Evolutionary conservation across 2,888 invertebrate species (phyloP).

Genomic region (Ceramica pisi): DNA sequence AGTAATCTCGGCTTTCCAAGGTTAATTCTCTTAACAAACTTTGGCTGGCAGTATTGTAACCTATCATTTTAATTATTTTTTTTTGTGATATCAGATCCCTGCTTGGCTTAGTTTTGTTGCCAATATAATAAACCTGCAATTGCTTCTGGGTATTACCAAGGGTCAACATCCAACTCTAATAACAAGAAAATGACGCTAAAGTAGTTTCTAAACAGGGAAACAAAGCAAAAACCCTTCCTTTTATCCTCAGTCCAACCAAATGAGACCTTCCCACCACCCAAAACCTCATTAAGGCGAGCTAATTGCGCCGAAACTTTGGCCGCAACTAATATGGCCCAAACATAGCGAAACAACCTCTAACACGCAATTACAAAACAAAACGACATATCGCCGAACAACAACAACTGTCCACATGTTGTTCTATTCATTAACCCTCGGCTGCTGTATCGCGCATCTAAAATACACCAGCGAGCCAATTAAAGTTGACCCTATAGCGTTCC

Average conservation of each 20-base stretch:
- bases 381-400: slow-evolving; percentile 78
- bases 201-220: slow-evolving; percentile 16
- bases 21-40: slow-evolving; percentile 62
- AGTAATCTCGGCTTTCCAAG: slow-evolving; percentile 60
- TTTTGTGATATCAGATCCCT: slow-evolving; percentile 22
- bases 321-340: slow-evolving; percentile 64
- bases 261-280: slow-evolving; percentile 38
- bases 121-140: not conserved
- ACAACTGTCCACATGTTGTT: slow-evolving; percentile 87
- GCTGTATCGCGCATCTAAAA: slow-evolving; percentile 88
- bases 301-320: slow-evolving; percentile 66
- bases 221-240: slow-evolving; percentile 53
- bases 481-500: slow-evolving; percentile 86
- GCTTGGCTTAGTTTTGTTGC: not conserved
- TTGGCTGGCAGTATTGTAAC: slow-evolving; percentile 24
- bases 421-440: slow-evolving; percentile 84
- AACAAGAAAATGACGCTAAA: slow-evolving; percentile 4
- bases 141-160: not conserved
- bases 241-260: slow-evolving; percentile 42
- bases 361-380: slow-evolving; percentile 84
- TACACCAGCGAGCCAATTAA: slow-evolving; percentile 86
- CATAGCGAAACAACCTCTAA: slow-evolving; percentile 71
- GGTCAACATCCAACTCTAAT: not conserved
- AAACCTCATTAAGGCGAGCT: slow-evolving; percentile 62
- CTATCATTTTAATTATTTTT: slow-evolving; percentile 38